phyloP scores from a whole-genome alignment of 2,888 invertebrate genomes.

The Acleris holmiana region DNA sequence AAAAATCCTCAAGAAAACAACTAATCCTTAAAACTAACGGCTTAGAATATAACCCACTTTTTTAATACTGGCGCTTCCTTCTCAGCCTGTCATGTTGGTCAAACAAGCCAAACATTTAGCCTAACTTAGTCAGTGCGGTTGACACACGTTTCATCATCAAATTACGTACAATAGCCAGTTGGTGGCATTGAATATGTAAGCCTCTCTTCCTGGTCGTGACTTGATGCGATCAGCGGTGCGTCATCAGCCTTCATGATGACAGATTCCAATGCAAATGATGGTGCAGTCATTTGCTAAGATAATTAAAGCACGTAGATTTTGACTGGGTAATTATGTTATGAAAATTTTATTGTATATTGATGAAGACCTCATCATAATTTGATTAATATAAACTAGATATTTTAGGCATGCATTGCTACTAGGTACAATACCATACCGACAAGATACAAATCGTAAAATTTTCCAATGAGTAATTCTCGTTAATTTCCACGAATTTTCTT shows the following conservation, averaged over 20 bases:
- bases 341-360: no score
- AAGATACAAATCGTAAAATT: no score
- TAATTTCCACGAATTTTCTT: no score
- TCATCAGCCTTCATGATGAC: slow-evolving; percentile 40
- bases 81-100: slow-evolving; percentile 19
- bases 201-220: slow-evolving; percentile 68
- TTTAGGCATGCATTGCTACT: no score
- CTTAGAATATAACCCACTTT: slow-evolving; percentile 18
- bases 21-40: slow-evolving; percentile 21
- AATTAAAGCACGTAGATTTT: not conserved
- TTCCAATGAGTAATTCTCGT: no score
- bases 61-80: slow-evolving; percentile 18
- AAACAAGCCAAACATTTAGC: not conserved
- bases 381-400: no score
- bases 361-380: no score
- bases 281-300: slow-evolving; percentile 2
- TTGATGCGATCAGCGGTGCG: slow-evolving; percentile 63
- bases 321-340: no score
- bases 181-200: slow-evolving; percentile 47
- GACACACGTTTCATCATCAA: no score
- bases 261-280: slow-evolving; percentile 10
- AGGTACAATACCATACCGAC: no score
- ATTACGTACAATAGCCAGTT: no score
- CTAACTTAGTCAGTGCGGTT: no score
- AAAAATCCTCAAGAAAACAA: slow-evolving; percentile 1